phyloP scores from a whole-genome alignment of 2,113 vertebrate genomes.

The Chunga burmeisteri region DNA sequence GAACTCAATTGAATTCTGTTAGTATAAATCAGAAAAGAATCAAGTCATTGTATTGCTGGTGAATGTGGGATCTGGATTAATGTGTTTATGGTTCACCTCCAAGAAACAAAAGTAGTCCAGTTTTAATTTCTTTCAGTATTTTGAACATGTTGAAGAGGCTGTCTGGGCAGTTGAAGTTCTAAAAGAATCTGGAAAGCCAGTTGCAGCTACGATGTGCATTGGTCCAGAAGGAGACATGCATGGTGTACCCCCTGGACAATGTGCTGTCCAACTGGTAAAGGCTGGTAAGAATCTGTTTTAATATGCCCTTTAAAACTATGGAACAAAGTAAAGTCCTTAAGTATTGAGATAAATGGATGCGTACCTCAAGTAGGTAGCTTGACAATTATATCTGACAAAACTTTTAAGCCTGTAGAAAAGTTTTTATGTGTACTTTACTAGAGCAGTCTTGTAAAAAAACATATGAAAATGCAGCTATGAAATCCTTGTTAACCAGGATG shows the following conservation, averaged over 20 bases:
- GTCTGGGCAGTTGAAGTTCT: constrained; percentile 93
- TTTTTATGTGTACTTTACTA: not conserved
- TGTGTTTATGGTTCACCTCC: not conserved
- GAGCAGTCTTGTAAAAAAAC: not conserved
- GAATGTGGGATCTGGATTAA: not conserved
- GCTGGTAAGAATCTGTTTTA: constrained; percentile 79
- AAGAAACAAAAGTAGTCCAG: not conserved
- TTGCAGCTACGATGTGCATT: constrained; percentile 90
- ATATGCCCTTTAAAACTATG: not conserved
- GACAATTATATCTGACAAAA: not conserved
- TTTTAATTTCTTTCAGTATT: constrained; percentile 83
- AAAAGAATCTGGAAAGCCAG: constrained; percentile 86
- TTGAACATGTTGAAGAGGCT: constrained; percentile 97
- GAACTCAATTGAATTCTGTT: not conserved
- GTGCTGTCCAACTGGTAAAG: constrained; percentile 87
- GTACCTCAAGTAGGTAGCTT: not conserved
- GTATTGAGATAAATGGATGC: not conserved
- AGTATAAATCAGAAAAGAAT: not conserved
- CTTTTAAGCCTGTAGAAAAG: not conserved
- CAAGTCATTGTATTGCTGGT: not conserved
- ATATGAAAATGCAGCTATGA: not conserved
- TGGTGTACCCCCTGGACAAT: constrained; percentile 86
- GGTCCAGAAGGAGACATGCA: constrained; percentile 94
- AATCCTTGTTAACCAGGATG: not conserved
- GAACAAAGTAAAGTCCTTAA: not conserved